A percentile compares a stretch with the other conserved stretches of the same genome.
Evolutionary conservation across 2,113 vertebrate species (phyloP).

Genomic region (Chaetura pelagica): DNA sequence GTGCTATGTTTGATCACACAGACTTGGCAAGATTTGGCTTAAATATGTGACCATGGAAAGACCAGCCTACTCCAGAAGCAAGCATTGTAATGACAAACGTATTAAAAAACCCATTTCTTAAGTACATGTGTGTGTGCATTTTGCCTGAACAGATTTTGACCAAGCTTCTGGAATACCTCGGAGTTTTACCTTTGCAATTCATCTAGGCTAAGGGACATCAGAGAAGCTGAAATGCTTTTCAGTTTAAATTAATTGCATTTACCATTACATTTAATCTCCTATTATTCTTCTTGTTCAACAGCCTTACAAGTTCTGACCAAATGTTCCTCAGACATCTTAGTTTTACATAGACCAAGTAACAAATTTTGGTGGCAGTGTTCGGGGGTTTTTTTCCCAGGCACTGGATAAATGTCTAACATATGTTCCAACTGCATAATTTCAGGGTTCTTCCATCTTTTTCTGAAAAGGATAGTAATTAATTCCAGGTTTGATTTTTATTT

Average conservation of each 20-base stretch:
- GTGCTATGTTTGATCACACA: background rate
- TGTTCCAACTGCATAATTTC: background rate
- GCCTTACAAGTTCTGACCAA: background rate
- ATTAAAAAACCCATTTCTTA: background rate
- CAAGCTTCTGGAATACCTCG: background rate
- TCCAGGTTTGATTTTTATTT: background rate
- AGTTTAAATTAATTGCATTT: background rate
- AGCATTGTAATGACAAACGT: background rate
- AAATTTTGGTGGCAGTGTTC: background rate
- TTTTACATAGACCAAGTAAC: background rate
- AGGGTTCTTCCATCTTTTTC: background rate
- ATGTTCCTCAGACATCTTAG: background rate
- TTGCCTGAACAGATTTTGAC: background rate
- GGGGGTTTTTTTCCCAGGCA: background rate
- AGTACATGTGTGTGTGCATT: rapidly evolving
- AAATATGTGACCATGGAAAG: background rate
- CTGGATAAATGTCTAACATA: background rate
- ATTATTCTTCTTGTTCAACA: background rate
- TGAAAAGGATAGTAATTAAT: background rate
- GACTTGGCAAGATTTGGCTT: background rate
- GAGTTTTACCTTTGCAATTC: background rate
- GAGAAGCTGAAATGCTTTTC: background rate
- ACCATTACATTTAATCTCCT: background rate
- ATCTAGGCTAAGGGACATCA: background rate
- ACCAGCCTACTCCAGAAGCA: background rate